These are phyloP conservation scores for Cyphomyrmex costatus DNA, from an alignment of 1,140 invertebrate genomes.

Conservation along the genomic window DNA sequence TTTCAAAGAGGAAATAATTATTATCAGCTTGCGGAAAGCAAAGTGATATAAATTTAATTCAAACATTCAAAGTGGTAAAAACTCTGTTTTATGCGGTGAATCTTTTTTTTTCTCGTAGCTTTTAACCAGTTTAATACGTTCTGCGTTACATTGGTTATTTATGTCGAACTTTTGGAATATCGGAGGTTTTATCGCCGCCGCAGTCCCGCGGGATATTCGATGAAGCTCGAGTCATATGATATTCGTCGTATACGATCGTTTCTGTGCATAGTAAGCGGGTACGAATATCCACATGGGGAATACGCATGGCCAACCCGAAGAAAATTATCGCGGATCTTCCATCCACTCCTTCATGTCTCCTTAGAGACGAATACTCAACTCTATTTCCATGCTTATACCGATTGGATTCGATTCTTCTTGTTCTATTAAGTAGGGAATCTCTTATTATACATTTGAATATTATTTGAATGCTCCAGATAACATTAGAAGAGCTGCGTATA, in stretches of 20 bases:
- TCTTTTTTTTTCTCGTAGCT: neutral
- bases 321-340: slow-evolving; percentile 63
- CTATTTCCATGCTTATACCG: slow-evolving; percentile 18
- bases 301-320: slow-evolving; percentile 38
- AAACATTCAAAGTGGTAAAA: neutral
- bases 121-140: slow-evolving; percentile 35
- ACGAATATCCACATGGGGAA: slow-evolving; percentile 52
- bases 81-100: neutral
- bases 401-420: slow-evolving; percentile 28
- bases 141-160: slow-evolving; percentile 37
- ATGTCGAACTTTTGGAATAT: slow-evolving; percentile 37
- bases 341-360: slow-evolving; percentile 47
- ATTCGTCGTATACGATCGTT: slow-evolving; percentile 52
- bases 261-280: slow-evolving; percentile 31
- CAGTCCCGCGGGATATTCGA: slow-evolving; percentile 39
- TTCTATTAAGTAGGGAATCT: neutral
- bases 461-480: slow-evolving; percentile 16
- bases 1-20: slow-evolving; percentile 17
- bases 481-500: neutral
- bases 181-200: slow-evolving; percentile 26
- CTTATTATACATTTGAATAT: slow-evolving; percentile 3
- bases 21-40: slow-evolving; percentile 1
- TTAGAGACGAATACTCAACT: slow-evolving; percentile 42
- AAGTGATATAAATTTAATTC: slow-evolving; percentile 22
- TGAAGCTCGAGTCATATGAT: slow-evolving; percentile 50